phyloP scores from a whole-genome alignment of 2,113 vertebrate genomes.

The Thalassoma bifasciatum region DNA sequence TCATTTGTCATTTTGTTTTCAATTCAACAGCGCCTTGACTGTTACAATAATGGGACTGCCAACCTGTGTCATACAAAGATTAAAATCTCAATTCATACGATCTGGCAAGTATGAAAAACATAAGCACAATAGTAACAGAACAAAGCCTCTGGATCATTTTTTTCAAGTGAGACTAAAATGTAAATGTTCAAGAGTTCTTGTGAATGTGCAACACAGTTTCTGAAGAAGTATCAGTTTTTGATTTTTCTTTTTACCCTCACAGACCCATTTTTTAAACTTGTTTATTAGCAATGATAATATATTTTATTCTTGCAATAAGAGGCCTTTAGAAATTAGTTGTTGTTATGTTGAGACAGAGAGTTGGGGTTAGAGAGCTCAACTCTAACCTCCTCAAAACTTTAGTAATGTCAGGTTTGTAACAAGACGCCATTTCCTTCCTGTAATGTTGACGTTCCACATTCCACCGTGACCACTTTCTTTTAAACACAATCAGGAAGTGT shows the following conservation, averaged over 20 bases:
- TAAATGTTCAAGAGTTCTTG: slow-evolving; percentile 17
- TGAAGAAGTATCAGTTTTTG: no score
- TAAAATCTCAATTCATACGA: slow-evolving; percentile 20
- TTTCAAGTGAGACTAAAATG: not conserved
- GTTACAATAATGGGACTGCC: slow-evolving; percentile 8
- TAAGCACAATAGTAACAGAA: not conserved
- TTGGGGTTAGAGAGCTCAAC: not conserved
- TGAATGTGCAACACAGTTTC: not conserved
- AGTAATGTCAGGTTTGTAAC: no score
- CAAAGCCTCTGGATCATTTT: slow-evolving; percentile 14
- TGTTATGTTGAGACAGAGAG: not conserved
- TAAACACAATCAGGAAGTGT: no score
- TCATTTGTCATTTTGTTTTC: slow-evolving; percentile 17
- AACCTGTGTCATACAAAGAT: not conserved
- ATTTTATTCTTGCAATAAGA: not conserved
- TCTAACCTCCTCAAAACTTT: no score
- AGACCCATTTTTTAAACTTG: not conserved
- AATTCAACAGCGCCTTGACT: slow-evolving; percentile 18
- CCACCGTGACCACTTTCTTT: no score
- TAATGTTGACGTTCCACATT: no score
- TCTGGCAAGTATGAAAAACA: slow-evolving; percentile 23
- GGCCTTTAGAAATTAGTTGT: not conserved
- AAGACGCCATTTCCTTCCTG: no score
- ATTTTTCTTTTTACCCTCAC: not conserved
- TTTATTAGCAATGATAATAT: not conserved